Base-by-base conservation (phyloP, 2,797 vertebrate species). In the Chloroceryle amazona region DNA sequence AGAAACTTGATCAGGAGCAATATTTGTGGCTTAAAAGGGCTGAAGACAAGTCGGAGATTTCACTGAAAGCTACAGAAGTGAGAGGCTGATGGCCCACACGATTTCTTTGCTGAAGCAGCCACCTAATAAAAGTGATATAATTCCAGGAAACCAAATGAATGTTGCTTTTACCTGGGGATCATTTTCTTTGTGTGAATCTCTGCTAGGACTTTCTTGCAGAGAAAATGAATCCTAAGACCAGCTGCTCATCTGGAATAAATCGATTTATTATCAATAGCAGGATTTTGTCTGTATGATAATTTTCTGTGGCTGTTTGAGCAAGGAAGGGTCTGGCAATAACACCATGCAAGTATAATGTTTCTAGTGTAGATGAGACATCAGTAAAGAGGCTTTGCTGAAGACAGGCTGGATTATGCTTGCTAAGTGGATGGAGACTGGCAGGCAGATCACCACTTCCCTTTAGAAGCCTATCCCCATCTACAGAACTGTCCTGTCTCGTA, bases 141-240 rank as follows among this genome's bases (percentile, higher is more conserved):
- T 42, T 41, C 54, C 5, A 1, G 49, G 61, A 85, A 86, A 57
- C 78, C 42, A 73, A 72, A 55, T 33, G 22, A 52, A 42, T 6
- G 13, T 63, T 93, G 28, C 70, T 75, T 47, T 93, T 90, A 95
- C 94, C 90, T 91, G 80, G 37, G 13, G 28, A 65, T 71, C 29
- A 19, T 44, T 67, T 88, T 61, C 58, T 51, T 22, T 84, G 17
- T 68, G 23, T 84, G 46, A 93, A 26, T 79, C 55, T 62, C 54
- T 88, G 13, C 21, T 78, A 54, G 70, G 72, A 66, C 62, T 88
- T 91, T 46, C 21, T 88, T 81, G 55, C 19, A 62, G 46, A 52
- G 46, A 44, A 90, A 49, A 71, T 57, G 8, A 82, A 94, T 41
- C 25, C 18, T 76, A 37, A n/a, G 52, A 75, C n/a, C 49, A 52